Percentiles rank a stretch among this genome's conserved stretches.
These are phyloP conservation scores for Sicus ferrugineus DNA, from an alignment of 2,888 invertebrate genomes.

Conservation along the genomic window DNA sequence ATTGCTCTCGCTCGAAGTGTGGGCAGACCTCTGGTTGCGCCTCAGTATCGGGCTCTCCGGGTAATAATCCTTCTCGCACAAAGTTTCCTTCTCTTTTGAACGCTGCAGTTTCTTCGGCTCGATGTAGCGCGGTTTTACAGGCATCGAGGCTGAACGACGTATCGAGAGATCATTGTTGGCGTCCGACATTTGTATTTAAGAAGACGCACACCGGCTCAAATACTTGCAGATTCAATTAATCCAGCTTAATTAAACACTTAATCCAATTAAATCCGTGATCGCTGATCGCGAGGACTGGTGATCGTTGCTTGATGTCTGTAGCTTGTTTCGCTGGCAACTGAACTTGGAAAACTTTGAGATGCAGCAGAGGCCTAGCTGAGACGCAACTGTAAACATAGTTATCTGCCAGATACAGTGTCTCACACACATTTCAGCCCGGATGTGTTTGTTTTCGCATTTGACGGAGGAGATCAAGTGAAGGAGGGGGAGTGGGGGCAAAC, in stretches of 20 bases:
- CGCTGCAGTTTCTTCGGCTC: constrained; percentile 54
- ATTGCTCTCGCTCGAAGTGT: constrained; percentile 32
- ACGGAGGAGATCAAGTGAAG: too few species aligned
- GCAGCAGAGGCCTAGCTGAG: neutral
- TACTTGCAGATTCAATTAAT: neutral
- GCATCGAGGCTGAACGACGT: constrained; percentile 61
- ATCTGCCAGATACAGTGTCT: constrained; percentile 10
- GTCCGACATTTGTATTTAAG: too few species aligned
- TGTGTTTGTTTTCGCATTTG: too few species aligned
- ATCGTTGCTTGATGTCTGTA: neutral
- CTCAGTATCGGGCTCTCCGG: constrained; percentile 54
- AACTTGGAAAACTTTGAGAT: neutral
- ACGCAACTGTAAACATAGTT: constrained; percentile 7
- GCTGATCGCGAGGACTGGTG: neutral
- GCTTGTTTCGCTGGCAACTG: neutral
- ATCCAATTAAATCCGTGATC: neutral
- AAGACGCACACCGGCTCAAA: too few species aligned
- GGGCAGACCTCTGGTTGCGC: constrained; percentile 46
- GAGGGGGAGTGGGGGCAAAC: too few species aligned
- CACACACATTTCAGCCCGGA: too few species aligned
- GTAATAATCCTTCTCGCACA: constrained; percentile 53
- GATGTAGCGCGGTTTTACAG: constrained; percentile 58
- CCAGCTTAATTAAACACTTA: neutral
- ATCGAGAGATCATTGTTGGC: constrained; percentile 42
- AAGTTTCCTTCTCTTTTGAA: constrained; percentile 60